Base-by-base conservation (phyloP, 2,888 invertebrate species). In the Drosophila birchii region DNA sequence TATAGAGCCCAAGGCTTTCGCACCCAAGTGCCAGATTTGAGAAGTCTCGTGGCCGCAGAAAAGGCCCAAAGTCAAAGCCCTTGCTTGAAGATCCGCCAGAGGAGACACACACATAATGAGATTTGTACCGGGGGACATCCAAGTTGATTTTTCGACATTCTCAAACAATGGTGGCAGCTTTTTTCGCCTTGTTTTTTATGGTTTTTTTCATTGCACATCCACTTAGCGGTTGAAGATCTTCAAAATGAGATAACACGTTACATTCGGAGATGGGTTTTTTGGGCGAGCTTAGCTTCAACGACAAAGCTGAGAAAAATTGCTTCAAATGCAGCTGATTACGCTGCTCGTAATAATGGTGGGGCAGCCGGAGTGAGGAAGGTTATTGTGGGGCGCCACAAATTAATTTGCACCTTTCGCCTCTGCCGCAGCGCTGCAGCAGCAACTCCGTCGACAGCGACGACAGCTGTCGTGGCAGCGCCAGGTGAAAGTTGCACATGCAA, bases 391-490 rank as follows among this genome's bases (percentile, higher is more conserved):
- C 80, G 76, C 75, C 75, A 85, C 85, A 85, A 86, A 89, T 86
- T 86, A 89, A 87, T 87, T 87, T 86, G 89, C 86, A 86, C 86
- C 89, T 86, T 86, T 86, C 86, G 86, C 85, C 76, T 76, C 79
- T 60, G 75, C 23, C 16, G 39, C 64, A 32, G 71, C 58, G 59
- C 73, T 32, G 63, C 59, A 36, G 47, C 55, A n/a, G 58, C 49
- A 29, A 58, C 53, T 44, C 49, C 39, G 23, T 23, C 66, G 51
- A 41, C 62, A 44, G 20, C 63, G 49, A 18, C 64, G 39, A 45
- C 78, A 70, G 62, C 73, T 64, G 73, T 69, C 71, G 71, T 53
- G 61, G 56, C 78, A 80, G 76, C 81, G 75, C 73, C 69, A 78
- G 88, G 84, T 83, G 84, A 86, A 87, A 87, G 82, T 84, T 87